These are phyloP conservation scores for Saturnia pavonia DNA, from an alignment of 2,888 invertebrate species.

Conservation along the genomic window DNA sequence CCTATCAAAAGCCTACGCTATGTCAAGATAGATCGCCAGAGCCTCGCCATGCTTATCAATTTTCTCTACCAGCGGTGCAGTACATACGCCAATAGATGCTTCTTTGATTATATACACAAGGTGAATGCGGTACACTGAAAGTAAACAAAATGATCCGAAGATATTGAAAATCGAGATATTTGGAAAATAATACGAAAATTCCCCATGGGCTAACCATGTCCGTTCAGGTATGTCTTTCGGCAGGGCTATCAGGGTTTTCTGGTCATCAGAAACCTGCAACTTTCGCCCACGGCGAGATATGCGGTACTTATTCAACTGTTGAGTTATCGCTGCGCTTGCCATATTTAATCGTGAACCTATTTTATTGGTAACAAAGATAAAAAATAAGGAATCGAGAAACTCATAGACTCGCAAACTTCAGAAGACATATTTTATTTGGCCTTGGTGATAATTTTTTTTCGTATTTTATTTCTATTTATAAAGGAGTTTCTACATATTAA, in stretches of 20 bases:
- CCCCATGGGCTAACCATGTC: constrained; percentile 52
- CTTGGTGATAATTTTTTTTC: too few species aligned
- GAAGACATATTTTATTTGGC: background rate
- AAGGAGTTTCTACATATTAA: background rate
- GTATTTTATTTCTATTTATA: background rate
- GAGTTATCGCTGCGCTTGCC: background rate
- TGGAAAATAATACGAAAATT: background rate
- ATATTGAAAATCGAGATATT: too few species aligned
- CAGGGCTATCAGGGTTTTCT: constrained; percentile 54
- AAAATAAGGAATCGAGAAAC: background rate
- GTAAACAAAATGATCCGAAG: too few species aligned
- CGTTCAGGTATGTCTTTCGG: constrained; percentile 70
- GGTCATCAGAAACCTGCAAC: constrained; percentile 59
- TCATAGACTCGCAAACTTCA: background rate
- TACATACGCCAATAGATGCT: too few species aligned
- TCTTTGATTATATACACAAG: too few species aligned
- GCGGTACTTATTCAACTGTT: constrained; percentile 46
- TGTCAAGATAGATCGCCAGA: too few species aligned
- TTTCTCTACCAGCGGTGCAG: too few species aligned
- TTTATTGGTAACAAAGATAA: background rate
- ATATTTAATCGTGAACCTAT: background rate
- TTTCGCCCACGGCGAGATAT: constrained; percentile 63
- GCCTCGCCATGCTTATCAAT: too few species aligned
- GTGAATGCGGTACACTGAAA: too few species aligned
- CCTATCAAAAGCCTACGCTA: too few species aligned